These are phyloP conservation scores for Mesorhabditis spiculigera DNA, from an alignment of 2,888 invertebrate species.

Conservation along the genomic window DNA sequence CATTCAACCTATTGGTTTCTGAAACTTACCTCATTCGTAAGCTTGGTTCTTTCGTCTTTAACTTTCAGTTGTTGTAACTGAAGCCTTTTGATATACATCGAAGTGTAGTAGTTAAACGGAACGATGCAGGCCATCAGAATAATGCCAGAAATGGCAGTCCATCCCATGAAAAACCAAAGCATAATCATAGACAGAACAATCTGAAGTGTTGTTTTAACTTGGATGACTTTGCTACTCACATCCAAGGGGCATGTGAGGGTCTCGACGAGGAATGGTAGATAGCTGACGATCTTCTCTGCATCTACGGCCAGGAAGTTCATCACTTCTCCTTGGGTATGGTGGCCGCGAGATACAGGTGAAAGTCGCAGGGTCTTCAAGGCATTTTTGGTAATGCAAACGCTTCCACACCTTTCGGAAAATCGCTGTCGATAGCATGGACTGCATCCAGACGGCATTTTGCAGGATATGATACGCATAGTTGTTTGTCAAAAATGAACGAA, in stretches of 20 bases:
- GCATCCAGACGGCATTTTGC: slow-evolving; percentile 1
- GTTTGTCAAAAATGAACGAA: slow-evolving; percentile 22
- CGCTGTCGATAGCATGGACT: not conserved
- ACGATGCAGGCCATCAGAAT: slow-evolving; percentile 39
- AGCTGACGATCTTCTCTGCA: slow-evolving; percentile 39
- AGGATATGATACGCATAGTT: slow-evolving; percentile 7
- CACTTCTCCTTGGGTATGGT: slow-evolving; percentile 64
- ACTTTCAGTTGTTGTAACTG: slow-evolving; percentile 61
- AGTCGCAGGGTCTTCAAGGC: slow-evolving; percentile 60
- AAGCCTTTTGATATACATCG: slow-evolving; percentile 33
- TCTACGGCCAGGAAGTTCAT: slow-evolving; percentile 65
- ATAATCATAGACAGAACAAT: slow-evolving; percentile 41
- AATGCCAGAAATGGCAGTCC: slow-evolving; percentile 45
- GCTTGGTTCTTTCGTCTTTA: slow-evolving; percentile 34
- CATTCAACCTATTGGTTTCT: too few species aligned
- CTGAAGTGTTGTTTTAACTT: slow-evolving; percentile 13
- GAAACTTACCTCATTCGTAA: slow-evolving; percentile 23
- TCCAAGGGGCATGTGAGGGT: not conserved
- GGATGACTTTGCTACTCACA: not conserved
- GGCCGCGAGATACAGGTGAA: slow-evolving; percentile 60
- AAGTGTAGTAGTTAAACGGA: slow-evolving; percentile 40
- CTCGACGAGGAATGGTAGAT: slow-evolving; percentile 24
- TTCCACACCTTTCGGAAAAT: not conserved
- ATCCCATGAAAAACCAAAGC: slow-evolving; percentile 42
- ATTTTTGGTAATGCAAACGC: slow-evolving; percentile 7